A percentile compares a stretch with the other conserved stretches of the same genome.
Conservation (phyloP, 2,888 invertebrate species). For the Dusona sp. region DNA sequence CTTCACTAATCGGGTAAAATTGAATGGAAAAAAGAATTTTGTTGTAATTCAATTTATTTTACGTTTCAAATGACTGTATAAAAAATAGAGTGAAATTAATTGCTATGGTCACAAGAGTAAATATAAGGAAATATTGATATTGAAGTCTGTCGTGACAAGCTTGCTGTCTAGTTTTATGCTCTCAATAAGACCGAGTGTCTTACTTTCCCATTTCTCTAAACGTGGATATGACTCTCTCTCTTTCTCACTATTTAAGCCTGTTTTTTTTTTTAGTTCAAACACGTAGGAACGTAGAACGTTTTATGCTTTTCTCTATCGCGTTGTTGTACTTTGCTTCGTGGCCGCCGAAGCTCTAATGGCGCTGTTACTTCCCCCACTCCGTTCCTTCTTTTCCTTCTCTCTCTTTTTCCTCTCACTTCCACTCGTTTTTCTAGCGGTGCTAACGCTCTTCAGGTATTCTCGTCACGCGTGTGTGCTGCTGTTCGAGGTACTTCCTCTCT, state of each 20-base stretch:
- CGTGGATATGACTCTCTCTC: neutral
- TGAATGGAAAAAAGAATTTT: neutral
- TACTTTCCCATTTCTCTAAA: slow-evolving; percentile 24
- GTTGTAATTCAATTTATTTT: neutral
- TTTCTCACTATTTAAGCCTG: neutral
- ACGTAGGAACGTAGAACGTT: slow-evolving; percentile 12
- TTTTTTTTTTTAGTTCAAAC: slow-evolving; percentile 22
- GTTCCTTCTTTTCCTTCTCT: neutral
- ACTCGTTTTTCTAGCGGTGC: slow-evolving; percentile 33
- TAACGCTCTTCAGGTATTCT: slow-evolving; percentile 53
- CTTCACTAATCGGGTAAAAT: neutral
- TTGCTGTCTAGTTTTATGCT: neutral
- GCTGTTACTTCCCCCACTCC: slow-evolving; percentile 37
- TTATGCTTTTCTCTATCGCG: slow-evolving; percentile 38
- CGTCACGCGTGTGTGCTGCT: slow-evolving; percentile 53
- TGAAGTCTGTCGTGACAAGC: neutral
- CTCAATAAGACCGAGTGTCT: slow-evolving; percentile 8
- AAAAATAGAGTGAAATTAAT: neutral
- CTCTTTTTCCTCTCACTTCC: slow-evolving; percentile 33
- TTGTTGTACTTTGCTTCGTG: slow-evolving; percentile 17
- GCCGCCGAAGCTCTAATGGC: slow-evolving; percentile 54
- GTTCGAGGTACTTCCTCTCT: slow-evolving; percentile 51
- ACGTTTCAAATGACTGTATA: neutral
- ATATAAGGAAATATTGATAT: slow-evolving; percentile 9
- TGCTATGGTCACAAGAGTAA: neutral